phyloP scores from a whole-genome alignment of 2,797 vertebrate genomes.

The Cossypha dichroa region DNA sequence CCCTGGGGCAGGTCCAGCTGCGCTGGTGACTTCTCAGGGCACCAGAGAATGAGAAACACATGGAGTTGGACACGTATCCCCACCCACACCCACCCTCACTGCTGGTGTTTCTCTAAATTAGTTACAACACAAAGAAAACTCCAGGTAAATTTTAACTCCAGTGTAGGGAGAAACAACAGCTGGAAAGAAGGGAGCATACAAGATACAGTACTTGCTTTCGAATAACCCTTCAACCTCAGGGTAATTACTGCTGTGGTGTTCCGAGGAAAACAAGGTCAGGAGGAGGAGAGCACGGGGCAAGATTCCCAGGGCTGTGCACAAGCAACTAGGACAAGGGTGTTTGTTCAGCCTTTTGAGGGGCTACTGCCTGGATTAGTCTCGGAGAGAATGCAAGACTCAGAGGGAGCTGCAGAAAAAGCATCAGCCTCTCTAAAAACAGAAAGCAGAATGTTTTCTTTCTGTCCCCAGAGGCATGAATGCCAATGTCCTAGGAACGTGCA shows the following conservation, averaged over 20 bases:
- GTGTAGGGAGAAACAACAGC: not conserved
- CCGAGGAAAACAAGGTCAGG: constrained; percentile 39
- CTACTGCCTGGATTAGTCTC: not conserved
- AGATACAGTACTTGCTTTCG: constrained; percentile 38
- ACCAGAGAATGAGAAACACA: not conserved
- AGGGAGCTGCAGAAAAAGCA: constrained; percentile 27
- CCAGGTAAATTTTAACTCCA: not conserved
- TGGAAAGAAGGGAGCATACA: not conserved
- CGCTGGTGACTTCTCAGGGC: not conserved
- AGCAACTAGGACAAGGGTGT: constrained; percentile 38
- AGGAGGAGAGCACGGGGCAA: not conserved
- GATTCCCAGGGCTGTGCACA: constrained; percentile 9
- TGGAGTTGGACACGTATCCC: not conserved
- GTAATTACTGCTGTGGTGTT: constrained; percentile 58
- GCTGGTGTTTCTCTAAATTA: not conserved
- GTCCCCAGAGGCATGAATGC: constrained; percentile 1
- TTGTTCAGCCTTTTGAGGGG: not conserved
- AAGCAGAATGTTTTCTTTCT: constrained; percentile 33
- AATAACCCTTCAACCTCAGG: constrained; percentile 56
- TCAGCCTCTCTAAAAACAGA: constrained; percentile 43
- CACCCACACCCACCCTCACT: not conserved
- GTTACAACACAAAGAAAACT: not conserved
- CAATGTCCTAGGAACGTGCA: not conserved
- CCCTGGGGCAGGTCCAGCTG: not conserved
- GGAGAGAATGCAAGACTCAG: not conserved